phyloP scores from a whole-genome alignment of 1,140 invertebrate species.

The Drosophila kikkawai region DNA sequence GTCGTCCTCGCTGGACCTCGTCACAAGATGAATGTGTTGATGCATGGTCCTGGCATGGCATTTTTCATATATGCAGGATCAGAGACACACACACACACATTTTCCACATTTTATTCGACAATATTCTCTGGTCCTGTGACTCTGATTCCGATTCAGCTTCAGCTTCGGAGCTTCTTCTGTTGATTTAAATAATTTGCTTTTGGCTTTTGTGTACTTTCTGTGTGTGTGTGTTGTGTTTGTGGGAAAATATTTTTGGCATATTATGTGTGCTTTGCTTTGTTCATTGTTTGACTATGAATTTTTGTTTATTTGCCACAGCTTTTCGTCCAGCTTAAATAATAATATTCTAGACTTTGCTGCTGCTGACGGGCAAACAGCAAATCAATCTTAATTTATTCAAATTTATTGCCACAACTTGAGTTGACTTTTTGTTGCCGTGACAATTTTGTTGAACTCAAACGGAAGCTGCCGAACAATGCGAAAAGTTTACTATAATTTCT shows the following conservation, averaged over 20 bases:
- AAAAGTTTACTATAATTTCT: conserved; percentile 39
- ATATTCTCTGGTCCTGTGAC: conserved; percentile 50
- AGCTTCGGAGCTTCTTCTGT: conserved; percentile 44
- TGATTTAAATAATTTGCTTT: conserved; percentile 80
- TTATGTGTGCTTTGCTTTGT: conserved; percentile 56
- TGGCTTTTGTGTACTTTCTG: conserved; percentile 60
- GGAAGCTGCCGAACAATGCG: conserved; percentile 40
- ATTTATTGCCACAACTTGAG: conserved; percentile 60
- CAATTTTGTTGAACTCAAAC: conserved; percentile 24
- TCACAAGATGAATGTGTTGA: conserved; percentile 55
- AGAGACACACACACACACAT: conserved; percentile 27
- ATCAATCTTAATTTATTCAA: conserved; percentile 78
- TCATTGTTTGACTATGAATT: conserved; percentile 70
- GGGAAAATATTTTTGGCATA: conserved; percentile 57
- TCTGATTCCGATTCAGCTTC: conserved; percentile 12
- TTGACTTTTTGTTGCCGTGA: conserved; percentile 35
- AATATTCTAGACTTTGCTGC: conserved; percentile 9
- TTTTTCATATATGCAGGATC: conserved; percentile 63
- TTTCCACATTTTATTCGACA: conserved; percentile 72
- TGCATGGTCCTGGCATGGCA: conserved; percentile 36
- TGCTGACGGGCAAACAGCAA: conserved; percentile 54
- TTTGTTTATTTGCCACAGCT: conserved; percentile 63
- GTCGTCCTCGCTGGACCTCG: background rate
- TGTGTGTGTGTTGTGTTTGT: conserved; percentile 29
- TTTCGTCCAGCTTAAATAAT: conserved; percentile 45